Percentiles rank a stretch among this genome's conserved stretches.
Conservation (phyloP, 2,888 invertebrate species). For the Sepiola atlantica region DNA sequence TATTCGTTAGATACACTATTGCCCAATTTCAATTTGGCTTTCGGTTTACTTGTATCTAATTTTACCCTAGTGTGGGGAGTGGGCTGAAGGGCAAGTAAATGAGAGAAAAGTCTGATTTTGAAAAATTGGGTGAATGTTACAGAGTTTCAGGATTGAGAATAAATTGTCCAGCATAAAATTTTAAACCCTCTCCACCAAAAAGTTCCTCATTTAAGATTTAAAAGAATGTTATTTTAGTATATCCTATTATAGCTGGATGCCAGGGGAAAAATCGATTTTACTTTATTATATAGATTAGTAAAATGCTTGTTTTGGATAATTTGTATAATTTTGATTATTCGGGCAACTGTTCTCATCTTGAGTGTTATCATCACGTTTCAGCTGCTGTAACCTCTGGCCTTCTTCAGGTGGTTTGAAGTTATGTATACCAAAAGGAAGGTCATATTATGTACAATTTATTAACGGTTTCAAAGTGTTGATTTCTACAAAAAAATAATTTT, state of each 20-base stretch:
- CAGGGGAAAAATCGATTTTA: too few relatives aligned
- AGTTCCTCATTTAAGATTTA: not conserved
- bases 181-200: not conserved
- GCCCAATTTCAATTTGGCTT: not conserved
- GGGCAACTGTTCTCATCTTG: too few relatives aligned
- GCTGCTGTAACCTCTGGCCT: too few relatives aligned
- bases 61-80: too few relatives aligned
- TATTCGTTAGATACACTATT: not conserved
- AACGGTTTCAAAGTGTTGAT: not conserved
- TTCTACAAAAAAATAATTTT: not conserved
- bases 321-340: too few relatives aligned
- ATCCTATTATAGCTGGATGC: too few relatives aligned
- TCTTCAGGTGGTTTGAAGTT: too few relatives aligned
- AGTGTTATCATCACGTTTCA: too few relatives aligned
- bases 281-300: too few relatives aligned
- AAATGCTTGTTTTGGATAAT: not conserved
- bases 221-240: not conserved
- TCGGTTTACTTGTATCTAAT: not conserved
- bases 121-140: not conserved
- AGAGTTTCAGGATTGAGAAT: not conserved
- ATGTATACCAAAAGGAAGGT: not conserved
- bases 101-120: not conserved
- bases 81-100: not conserved
- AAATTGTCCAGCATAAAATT: too few relatives aligned
- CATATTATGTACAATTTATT: not conserved